Percentiles rank a stretch among this genome's conserved stretches.
These are phyloP conservation scores for Ectropis grisescens DNA, from an alignment of 1,140 invertebrate genomes.

Conservation along the genomic window DNA sequence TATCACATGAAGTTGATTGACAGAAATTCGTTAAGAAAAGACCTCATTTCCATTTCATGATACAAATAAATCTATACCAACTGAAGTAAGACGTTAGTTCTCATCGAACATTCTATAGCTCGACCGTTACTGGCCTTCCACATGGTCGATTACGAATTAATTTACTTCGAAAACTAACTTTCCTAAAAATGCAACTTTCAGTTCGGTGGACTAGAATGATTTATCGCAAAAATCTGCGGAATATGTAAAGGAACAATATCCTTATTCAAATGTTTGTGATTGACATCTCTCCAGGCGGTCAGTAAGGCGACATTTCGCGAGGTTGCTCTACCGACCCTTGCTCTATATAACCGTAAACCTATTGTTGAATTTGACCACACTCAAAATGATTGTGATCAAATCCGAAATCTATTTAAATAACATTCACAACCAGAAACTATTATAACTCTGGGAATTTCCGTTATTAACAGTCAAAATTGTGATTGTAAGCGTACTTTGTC, in stretches of 20 bases:
- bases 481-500: too few relatives aligned
- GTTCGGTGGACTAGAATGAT: constrained; percentile 46
- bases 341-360: constrained; percentile 20
- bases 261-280: constrained; percentile 61
- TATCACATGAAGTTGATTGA: too few relatives aligned
- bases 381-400: constrained; percentile 47
- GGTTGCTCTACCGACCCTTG: constrained; percentile 30
- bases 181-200: constrained; percentile 39
- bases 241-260: constrained; percentile 47
- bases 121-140: constrained; percentile 48
- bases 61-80: too few relatives aligned
- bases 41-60: too few relatives aligned
- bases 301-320: constrained; percentile 23
- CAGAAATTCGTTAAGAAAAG: too few relatives aligned
- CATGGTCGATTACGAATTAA: constrained; percentile 33
- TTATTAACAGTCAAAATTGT: too few relatives aligned
- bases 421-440: constrained; percentile 15
- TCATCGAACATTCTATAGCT: too few relatives aligned
- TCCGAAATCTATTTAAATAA: constrained; percentile 34
- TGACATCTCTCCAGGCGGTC: constrained; percentile 65
- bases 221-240: constrained; percentile 52
- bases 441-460: constrained; percentile 25
- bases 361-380: constrained; percentile 56
- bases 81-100: too few relatives aligned
- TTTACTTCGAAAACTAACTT: constrained; percentile 27